Conservation (phyloP, 2,888 invertebrate species). For the Psococerastis gibbosa region DNA sequence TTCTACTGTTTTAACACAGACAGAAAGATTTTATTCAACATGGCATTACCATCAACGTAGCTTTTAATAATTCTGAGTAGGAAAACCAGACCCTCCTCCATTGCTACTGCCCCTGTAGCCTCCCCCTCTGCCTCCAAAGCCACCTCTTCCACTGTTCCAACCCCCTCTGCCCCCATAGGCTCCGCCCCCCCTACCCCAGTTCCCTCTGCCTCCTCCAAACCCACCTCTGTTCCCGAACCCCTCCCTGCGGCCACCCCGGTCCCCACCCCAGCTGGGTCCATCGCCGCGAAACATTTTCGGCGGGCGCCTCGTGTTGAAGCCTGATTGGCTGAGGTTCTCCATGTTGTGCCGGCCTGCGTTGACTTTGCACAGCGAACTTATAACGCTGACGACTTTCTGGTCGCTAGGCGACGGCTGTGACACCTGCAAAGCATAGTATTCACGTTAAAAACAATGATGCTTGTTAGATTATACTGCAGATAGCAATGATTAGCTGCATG, state of each 20-base stretch:
- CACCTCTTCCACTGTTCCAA: background rate
- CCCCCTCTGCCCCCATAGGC: conserved; percentile 23
- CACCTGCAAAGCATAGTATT: too few species aligned
- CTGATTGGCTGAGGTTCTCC: conserved; percentile 28
- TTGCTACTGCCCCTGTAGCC: conserved; percentile 14
- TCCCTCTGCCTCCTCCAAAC: conserved; percentile 14
- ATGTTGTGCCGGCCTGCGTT: conserved; percentile 57
- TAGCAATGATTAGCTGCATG: too few species aligned
- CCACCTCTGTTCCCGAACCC: conserved; percentile 24
- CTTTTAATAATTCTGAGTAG: too few species aligned
- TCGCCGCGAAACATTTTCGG: conserved; percentile 26
- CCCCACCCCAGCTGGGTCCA: conserved; percentile 15
- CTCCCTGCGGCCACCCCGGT: conserved; percentile 13
- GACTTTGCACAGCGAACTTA: conserved; percentile 55
- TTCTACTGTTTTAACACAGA: too few species aligned
- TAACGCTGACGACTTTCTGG: conserved; percentile 45
- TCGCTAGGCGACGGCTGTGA: conserved; percentile 41
- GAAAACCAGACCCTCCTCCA: conserved; percentile 16
- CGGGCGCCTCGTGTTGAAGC: conserved; percentile 18
- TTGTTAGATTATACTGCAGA: too few species aligned
- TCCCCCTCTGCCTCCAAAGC: conserved; percentile 12
- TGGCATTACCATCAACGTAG: too few species aligned
- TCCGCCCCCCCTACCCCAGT: conserved; percentile 13
- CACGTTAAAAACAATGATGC: too few species aligned
- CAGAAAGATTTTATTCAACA: too few species aligned